Conservation (phyloP, 1,140 invertebrate genomes). For the Formica exsecta region DNA sequence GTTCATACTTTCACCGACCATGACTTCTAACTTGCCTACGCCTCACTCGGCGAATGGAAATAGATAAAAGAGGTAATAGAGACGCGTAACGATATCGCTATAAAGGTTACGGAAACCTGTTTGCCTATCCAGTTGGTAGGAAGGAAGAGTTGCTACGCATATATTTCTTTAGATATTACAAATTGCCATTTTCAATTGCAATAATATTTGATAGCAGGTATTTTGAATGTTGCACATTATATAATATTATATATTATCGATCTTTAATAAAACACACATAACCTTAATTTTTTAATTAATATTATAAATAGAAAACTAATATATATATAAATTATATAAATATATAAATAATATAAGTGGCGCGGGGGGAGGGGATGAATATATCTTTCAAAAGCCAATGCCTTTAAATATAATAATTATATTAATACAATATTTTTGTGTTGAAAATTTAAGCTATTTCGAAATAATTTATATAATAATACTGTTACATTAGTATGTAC, state of each 20-base stretch:
- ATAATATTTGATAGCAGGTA: not conserved
- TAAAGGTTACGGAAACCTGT: constrained; percentile 78
- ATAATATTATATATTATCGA: not conserved
- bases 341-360: not conserved
- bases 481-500: no score
- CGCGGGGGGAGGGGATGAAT: not conserved
- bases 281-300: not conserved
- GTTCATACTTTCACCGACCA: constrained; percentile 83
- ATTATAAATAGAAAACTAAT: not conserved
- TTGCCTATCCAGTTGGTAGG: not conserved
- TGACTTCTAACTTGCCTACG: constrained; percentile 78
- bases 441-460: not conserved
- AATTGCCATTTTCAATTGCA: not conserved
- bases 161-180: not conserved
- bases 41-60: constrained; percentile 79
- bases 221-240: not conserved
- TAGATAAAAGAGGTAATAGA: constrained; percentile 81
- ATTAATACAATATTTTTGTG: not conserved
- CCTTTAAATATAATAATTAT: not conserved
- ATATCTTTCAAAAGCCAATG: not conserved
- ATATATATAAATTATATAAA: not conserved
- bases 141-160: not conserved
- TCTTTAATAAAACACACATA: not conserved
- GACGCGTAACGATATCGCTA: constrained; percentile 78
- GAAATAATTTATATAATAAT: not conserved